Evolutionary conservation across 2,113 vertebrate species (phyloP).

Genomic region (Callithrix jacchus): DNA sequence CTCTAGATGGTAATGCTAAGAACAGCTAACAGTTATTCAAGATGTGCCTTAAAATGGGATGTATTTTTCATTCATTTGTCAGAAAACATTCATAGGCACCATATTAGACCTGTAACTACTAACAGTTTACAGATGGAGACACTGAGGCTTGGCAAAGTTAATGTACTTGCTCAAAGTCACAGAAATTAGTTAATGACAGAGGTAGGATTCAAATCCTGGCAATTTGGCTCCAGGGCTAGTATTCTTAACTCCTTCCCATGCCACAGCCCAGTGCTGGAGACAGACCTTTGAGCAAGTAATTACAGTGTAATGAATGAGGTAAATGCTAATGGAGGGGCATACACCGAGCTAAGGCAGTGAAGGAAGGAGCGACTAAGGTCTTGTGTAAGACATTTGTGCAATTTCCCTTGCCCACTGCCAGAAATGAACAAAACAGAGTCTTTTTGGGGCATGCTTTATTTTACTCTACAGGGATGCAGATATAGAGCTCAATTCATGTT

Average conservation of each 20-base stretch:
- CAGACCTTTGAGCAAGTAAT: conserved; percentile 24
- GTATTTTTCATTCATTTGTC: neutral
- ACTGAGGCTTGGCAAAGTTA: neutral
- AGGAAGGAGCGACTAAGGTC: conserved; percentile 33
- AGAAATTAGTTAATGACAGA: neutral
- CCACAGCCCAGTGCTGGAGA: neutral
- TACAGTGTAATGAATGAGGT: conserved; percentile 30
- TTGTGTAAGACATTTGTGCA: neutral
- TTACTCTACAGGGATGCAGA: neutral
- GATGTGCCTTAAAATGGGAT: neutral
- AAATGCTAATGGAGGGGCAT: conserved; percentile 16
- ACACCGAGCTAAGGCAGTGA: neutral
- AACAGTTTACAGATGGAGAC: neutral
- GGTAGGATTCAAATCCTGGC: neutral
- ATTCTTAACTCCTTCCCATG: neutral
- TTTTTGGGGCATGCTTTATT: neutral
- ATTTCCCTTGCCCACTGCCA: conserved; percentile 24
- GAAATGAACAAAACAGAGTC: neutral
- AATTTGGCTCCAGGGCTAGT: neutral
- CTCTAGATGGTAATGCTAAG: neutral
- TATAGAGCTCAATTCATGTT: conserved; percentile 38
- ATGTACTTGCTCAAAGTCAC: neutral
- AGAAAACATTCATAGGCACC: neutral
- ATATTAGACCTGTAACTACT: neutral
- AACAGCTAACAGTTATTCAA: neutral